Percentiles rank a stretch among this genome's conserved stretches.
Evolutionary conservation across 2,113 vertebrate genomes (phyloP).

Genomic region (Pan troglodytes): NHGRI_mPanTro3-v2.1_pri NC_086015.1:114590001-114590500

Average conservation of each 20-base stretch:
- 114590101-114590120: background rate
- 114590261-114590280: background rate
- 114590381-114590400: rapidly evolving
- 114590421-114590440: background rate
- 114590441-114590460: background rate
- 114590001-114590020: background rate
- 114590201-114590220: background rate
- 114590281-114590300: background rate
- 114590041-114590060: background rate
- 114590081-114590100: background rate
- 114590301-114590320: background rate
- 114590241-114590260: background rate
- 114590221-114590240: background rate
- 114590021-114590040: too few relatives aligned
- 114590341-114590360: rapidly evolving
- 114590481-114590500: background rate
- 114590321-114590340: background rate
- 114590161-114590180: background rate
- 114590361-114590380: background rate
- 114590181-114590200: background rate
- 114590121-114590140: background rate
- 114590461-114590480: background rate
- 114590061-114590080: background rate
- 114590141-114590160: background rate
- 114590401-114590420: background rate